Base-by-base conservation (phyloP, 2,113 vertebrate species). In the Poeciliopsis turrubarensis region DNA sequence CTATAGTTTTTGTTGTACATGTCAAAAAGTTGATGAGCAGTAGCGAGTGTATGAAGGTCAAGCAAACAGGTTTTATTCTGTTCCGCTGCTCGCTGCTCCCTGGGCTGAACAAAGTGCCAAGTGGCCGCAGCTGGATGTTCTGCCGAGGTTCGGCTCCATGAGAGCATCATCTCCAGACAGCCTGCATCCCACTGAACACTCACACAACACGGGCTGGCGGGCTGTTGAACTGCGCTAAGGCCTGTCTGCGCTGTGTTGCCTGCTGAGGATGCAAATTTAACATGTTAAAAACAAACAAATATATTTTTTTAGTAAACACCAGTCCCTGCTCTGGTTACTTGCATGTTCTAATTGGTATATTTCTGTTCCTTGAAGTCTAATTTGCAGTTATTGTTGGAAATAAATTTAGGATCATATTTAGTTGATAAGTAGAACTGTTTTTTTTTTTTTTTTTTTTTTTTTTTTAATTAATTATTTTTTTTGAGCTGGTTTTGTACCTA, bases 101-200 rank as follows among this genome's bases (percentile, higher is more conserved):
- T 69, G 75, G 65, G 17, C 76, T 27, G 12, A 3, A 37, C 26
- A 82, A 86, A 86, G 2, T 88, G 87, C 87, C 84, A 86, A 90
- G 39, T 82, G 82, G 75, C 70, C 77, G 32, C 72, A 74, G 75
- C 29, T 47, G 27, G 27, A 29, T 54, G 67, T 31, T 64, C 27
- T 47, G 67, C 25, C 37, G 31, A 25, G n/a, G 32, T 11, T n/a
- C 64, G 32, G 34, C 9, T 66, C 1, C 37, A 4, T 9, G 25
- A 17, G n/a, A 10, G 29, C 51, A n/a, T 57, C 51, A 3, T n/a
- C 51, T 25, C 51, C 51, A 57, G 51, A 57, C 51, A 57, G 22
- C 51, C 51, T 25, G 51, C 51, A 54, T 25, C 51, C 51, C 51
- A n/a, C 25, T 47, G 44, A 47, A 47, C 5, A 47, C 5, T 19